Evolutionary conservation across 2,113 vertebrate genomes (phyloP).

Genomic region (Dendrocopos noguchii): DNA sequence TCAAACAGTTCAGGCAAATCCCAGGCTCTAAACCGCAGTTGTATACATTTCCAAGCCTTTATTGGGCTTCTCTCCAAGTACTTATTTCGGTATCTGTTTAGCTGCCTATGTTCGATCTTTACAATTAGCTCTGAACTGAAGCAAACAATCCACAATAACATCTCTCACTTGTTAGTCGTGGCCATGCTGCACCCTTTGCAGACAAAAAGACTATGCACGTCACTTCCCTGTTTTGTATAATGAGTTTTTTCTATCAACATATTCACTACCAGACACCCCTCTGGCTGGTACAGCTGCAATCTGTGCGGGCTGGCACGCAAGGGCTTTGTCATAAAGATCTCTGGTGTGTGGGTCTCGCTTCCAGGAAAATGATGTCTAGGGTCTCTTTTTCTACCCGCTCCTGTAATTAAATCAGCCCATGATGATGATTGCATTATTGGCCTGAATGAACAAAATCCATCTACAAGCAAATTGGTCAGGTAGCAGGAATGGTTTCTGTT

Average conservation of each 20-base stretch:
- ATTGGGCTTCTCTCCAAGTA: neutral
- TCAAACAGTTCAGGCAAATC: neutral
- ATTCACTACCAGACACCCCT: slow-evolving; percentile 10
- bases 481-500: neutral
- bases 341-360: neutral
- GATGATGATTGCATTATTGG: slow-evolving; percentile 4
- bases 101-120: neutral
- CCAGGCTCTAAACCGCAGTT: neutral
- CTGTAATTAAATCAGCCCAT: slow-evolving; percentile 4
- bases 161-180: neutral
- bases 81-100: neutral
- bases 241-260: neutral
- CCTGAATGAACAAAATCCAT: neutral
- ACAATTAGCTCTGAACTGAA: neutral
- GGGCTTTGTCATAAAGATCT: neutral
- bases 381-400: neutral
- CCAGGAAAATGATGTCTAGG: slow-evolving; percentile 15
- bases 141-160: neutral
- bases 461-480: neutral
- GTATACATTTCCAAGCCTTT: neutral
- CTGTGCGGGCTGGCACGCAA: neutral
- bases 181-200: neutral
- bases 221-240: slow-evolving; percentile 20
- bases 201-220: neutral
- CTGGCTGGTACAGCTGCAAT: slow-evolving; percentile 33